These are phyloP conservation scores for Drosophila equinoxialis DNA, from an alignment of 1,140 invertebrate genomes.

Conservation along the genomic window DNA sequence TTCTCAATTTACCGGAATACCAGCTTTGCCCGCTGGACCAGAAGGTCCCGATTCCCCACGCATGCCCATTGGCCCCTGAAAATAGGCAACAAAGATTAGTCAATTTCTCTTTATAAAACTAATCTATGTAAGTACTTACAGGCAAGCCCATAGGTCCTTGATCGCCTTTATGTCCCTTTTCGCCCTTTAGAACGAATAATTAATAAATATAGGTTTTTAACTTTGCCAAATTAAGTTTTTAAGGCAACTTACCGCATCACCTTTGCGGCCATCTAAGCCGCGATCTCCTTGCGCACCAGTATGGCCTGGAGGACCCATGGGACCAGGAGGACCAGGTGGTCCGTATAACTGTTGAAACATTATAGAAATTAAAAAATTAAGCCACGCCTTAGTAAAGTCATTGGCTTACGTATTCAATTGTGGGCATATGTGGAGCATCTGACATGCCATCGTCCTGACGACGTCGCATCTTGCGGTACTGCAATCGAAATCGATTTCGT, in stretches of 20 bases:
- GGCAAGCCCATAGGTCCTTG: slow-evolving; percentile 97
- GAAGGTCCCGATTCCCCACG: slow-evolving; percentile 90
- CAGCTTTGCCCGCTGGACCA: slow-evolving; percentile 90
- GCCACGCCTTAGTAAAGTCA: not conserved
- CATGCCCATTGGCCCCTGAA: slow-evolving; percentile 93
- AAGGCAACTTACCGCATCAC: slow-evolving; percentile 88
- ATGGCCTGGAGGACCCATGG: slow-evolving; percentile 91
- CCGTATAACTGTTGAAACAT: slow-evolving; percentile 68
- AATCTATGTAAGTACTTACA: slow-evolving; percentile 86
- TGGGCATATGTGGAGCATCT: slow-evolving; percentile 80
- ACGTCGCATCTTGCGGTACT: slow-evolving; percentile 95
- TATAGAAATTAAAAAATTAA: not conserved
- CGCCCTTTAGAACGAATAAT: slow-evolving; percentile 87
- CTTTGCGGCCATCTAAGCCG: slow-evolving; percentile 92
- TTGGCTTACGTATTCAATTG: slow-evolving; percentile 82
- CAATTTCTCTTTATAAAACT: not conserved
- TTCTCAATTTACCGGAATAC: slow-evolving; percentile 89
- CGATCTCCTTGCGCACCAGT: slow-evolving; percentile 90
- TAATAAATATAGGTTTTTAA: not conserved
- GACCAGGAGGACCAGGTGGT: slow-evolving; percentile 81
- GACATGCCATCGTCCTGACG: slow-evolving; percentile 87
- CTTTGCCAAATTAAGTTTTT: slow-evolving; percentile 64
- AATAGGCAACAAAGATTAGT: not conserved
- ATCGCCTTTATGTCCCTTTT: slow-evolving; percentile 94
- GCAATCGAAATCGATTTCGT: slow-evolving; percentile 84